Base-by-base conservation (phyloP, 1,140 invertebrate genomes). In the Danaus melanippus region DNA sequence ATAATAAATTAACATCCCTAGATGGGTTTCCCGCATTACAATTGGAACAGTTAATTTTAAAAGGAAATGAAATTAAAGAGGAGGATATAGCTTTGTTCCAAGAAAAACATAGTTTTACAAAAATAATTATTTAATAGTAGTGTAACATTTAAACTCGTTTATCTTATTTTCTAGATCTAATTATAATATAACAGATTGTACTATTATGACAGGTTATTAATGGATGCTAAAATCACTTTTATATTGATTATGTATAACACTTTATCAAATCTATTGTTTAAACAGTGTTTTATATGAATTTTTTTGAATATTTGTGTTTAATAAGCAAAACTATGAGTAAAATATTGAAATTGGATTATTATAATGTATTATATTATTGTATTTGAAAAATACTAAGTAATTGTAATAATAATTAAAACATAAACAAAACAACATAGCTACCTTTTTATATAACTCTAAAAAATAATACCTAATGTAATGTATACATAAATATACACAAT, bases 1-100 rank as follows among this genome's bases (percentile, higher is more conserved):
- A 76, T 41, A 86, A 86, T 53, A 66, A 76, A 44, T 53, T 86
- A 46, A 74, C 62, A 11, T 73, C 79, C 42, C 61, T 86, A 12
- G 66, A 67, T 56, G 66, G 64, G 42, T 86, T 86, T 57, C 80
- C 83, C 8, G 12, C 8, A 47, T 60, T 86, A 48, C 12, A 74
- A 12, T 60, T 86, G 51, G 63, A 76, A 49, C 68, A 68, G 46
- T 60, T 86, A 17, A 66, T 75, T 56, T 48, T 84, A 56, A 51
- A 63, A 66, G 70, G 68, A 12, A 86, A 84, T 64, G 48, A 62
- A 15, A 62, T 86, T 56, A 47, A 53, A 44, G 17, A 52, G 48
- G 62, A 66, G 50, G 76, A 86, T 53, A 42, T 82, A 21, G 56
- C 70, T 54, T 42, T 53, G 51, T 76, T 80, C 49, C 78, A 67